Conservation (phyloP, 2,888 invertebrate species). For the Erebia ligea region DNA sequence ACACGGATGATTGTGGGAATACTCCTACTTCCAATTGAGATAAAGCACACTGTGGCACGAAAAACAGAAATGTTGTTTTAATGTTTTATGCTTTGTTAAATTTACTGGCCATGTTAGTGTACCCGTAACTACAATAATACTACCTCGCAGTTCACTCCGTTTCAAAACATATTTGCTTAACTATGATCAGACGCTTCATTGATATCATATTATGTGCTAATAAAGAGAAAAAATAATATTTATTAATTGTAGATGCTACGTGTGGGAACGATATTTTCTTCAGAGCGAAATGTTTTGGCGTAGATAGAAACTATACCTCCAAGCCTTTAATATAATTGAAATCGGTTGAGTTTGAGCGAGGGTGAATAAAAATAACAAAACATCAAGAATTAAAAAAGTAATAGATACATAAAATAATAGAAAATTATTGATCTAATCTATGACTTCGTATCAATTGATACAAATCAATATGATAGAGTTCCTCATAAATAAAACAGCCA, state of each 20-base stretch:
- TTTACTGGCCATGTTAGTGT: neutral
- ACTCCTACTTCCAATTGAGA: slow-evolving; percentile 46
- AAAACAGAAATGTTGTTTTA: slow-evolving; percentile 33
- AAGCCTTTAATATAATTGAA: too few species aligned
- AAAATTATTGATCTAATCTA: too few species aligned
- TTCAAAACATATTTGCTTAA: neutral
- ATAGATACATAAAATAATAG: too few species aligned
- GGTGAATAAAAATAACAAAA: too few species aligned
- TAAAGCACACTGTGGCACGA: slow-evolving; percentile 43
- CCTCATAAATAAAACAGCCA: neutral
- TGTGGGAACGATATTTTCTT: too few species aligned
- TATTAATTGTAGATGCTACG: too few species aligned
- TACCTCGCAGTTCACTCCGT: neutral
- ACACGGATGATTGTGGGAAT: slow-evolving; percentile 53
- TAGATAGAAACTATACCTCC: too few species aligned
- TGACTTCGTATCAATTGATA: neutral
- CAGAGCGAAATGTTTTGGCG: too few species aligned
- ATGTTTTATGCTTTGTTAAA: slow-evolving; percentile 21
- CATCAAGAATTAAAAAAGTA: too few species aligned
- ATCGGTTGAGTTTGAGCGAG: too few species aligned
- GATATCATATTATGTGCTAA: too few species aligned
- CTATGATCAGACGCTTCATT: neutral
- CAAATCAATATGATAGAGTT: neutral
- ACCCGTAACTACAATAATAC: neutral
- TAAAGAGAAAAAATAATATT: too few species aligned